Conservation (phyloP, 1,140 invertebrate species). For the Ooceraea biroi region DNA sequence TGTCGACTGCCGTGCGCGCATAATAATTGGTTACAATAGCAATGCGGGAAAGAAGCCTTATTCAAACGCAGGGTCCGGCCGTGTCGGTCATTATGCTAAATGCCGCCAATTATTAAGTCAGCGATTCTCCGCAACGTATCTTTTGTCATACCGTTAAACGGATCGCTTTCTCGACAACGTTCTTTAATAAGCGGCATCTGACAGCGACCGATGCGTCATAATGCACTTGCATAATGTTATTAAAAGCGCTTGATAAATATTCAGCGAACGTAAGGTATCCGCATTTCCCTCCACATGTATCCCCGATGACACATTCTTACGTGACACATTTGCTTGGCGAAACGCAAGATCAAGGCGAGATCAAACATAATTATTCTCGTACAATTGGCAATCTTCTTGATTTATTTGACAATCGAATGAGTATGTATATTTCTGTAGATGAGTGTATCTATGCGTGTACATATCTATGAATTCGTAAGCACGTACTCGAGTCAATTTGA, state of each 20-base stretch:
- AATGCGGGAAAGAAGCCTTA: constrained; percentile 62
- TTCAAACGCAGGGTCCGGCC: constrained; percentile 36
- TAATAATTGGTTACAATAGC: constrained; percentile 62
- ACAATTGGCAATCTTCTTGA: not conserved
- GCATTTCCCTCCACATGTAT: not conserved
- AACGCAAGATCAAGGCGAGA: constrained; percentile 3
- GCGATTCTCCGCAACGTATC: constrained; percentile 48
- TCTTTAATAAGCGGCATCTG: not conserved
- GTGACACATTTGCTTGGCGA: constrained; percentile 23
- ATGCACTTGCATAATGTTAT: constrained; percentile 9
- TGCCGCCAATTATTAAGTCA: constrained; percentile 66
- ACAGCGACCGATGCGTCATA: too few species aligned
- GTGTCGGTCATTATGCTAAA: constrained; percentile 69
- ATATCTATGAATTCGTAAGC: constrained; percentile 22
- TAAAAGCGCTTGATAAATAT: constrained; percentile 45
- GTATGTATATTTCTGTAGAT: not conserved
- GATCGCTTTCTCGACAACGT: not conserved
- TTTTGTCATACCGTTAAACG: constrained; percentile 52
- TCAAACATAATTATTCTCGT: constrained; percentile 10
- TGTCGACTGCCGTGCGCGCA: constrained; percentile 42
- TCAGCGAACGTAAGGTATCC: constrained; percentile 1
- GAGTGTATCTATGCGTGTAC: too few species aligned
- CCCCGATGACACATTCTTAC: not conserved
- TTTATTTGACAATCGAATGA: constrained; percentile 18
- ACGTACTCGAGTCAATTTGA: not conserved